Evolutionary conservation across 1,140 invertebrate genomes (phyloP), one percentile per base, ranked within the genome.

Genomic region (Rhagoletis pomonella): DNA sequence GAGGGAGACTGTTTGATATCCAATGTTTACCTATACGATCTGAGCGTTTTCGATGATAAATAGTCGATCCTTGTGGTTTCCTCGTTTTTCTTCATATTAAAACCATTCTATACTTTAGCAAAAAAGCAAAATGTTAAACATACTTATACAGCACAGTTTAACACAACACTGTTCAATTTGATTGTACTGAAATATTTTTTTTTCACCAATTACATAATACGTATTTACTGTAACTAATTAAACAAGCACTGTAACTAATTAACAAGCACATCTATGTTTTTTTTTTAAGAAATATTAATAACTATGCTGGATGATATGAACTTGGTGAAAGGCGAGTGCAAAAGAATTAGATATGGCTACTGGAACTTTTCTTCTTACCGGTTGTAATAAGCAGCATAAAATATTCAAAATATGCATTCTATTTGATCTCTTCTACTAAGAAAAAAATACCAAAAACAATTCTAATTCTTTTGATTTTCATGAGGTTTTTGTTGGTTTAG

Each of bases 1-100:
- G 92, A 92, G 73, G 92, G 92, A 19, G 92, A 93, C 69, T 93
- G 92, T 90, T 90, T 93, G 55, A 91, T 93, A 88, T 93, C 92
- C 10, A 92, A 92, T 87, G 91, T 93, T 86, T 93, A 92, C 60
- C 90, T 92, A 6, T 93, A 91, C 88, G 91, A 93, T 89, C 87
- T 93, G 87, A 93, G 91, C 17, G 81, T 86, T 73, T 93, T 91
- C 69, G 90, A 90, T 86, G 91, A 91, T 87, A 93, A 91, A 86
- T 92, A 88, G 85, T 89, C 81, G 39, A 5, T 50, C 12, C 3
- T 69, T 10, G 12, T 42, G 6, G 19, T n/a, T 65, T 44, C 58
- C 44, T 89, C 3, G 1, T 84, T 87, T 84, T 19, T 47, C 12
- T 44, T 81, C 59, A 17, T 58, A 81, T 69, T 12, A 62, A 29